Evolutionary conservation across 37 sponge, comb jelly and placozoan genomes (phyloP), one percentile per base, ranked within the genome.

Genomic region (Theonella swinhoei): DNA sequence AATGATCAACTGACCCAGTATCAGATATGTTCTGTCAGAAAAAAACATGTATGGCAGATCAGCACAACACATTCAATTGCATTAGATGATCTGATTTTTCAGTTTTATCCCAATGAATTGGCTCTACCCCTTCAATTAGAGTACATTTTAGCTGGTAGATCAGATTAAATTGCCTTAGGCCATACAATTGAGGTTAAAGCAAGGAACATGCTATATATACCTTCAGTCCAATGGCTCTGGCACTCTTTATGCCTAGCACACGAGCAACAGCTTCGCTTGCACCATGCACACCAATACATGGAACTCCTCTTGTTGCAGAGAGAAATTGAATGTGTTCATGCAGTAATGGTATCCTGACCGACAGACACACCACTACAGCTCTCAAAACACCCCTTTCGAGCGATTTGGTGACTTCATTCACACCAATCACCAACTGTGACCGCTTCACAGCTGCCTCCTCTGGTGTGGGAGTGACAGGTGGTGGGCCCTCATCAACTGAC

Each of bases 221-320:
- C 71, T 86, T 89, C 54, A 93, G 74, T 25, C 94, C 94, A 14
- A 93, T 67, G 28, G 90, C 87, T 32, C 79, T 66, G 11, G 82
- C 87, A n/a, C 77, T 83, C 38, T 83, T 87, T 31, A 93, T 58
- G 0, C 90, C 89, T 36, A 93, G 63, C 32, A 75, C 37, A 3
- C 65, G 82, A 32, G 76, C 68, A 14, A 87, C 42, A 19, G 64
- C 54, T 42, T 54, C 28, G 32, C 90, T 89, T 37, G 87, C 34
- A 37, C 82, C 61, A 23, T 76, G 76, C 25, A 89, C 24, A 70
- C 73, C 90, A 75, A 79, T 64, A 60, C 86, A 76, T 34, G 90
- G 87, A n/a, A 87, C 77, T 24, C 68, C 68, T 2, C 81, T 71
- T 22, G 70, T 73, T 26, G 90, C 90, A 29, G 87, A 86, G 32